phyloP scores from a whole-genome alignment of 2,113 vertebrate genomes.

The Vidua macroura region DNA sequence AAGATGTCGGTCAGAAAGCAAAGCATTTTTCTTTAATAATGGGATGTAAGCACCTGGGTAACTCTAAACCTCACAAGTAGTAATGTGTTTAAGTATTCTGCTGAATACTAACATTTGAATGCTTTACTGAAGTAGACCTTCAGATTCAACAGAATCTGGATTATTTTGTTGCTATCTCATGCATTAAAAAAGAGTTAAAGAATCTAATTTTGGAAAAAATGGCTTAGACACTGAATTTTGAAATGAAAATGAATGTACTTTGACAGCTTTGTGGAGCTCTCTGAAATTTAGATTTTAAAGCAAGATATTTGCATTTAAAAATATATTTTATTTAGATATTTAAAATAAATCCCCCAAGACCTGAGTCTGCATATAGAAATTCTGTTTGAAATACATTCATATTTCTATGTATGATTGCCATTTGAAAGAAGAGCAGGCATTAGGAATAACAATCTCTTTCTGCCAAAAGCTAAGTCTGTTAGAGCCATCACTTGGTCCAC shows the following conservation, averaged over 20 bases:
- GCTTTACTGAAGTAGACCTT: neutral
- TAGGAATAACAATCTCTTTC: neutral
- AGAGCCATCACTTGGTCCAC: conserved; percentile 31
- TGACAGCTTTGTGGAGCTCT: neutral
- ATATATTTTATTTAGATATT: neutral
- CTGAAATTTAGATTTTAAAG: neutral
- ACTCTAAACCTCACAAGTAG: neutral
- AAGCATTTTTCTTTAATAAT: neutral
- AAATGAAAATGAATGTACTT: neutral
- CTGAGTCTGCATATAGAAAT: neutral
- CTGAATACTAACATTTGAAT: neutral
- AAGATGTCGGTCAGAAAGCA: neutral
- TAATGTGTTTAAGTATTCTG: neutral
- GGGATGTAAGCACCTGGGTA: neutral
- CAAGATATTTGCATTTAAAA: neutral
- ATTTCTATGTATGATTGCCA: neutral
- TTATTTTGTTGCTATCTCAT: neutral
- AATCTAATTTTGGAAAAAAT: neutral
- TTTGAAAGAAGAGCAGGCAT: neutral
- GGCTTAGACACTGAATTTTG: neutral
- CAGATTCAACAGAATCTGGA: neutral
- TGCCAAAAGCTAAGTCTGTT: conserved; percentile 35
- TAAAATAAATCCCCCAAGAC: neutral
- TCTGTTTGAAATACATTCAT: neutral
- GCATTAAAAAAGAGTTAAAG: neutral